These are phyloP conservation scores for Nannoperca australis DNA, from an alignment of 2,797 vertebrate genomes.

Conservation along the genomic window DNA sequence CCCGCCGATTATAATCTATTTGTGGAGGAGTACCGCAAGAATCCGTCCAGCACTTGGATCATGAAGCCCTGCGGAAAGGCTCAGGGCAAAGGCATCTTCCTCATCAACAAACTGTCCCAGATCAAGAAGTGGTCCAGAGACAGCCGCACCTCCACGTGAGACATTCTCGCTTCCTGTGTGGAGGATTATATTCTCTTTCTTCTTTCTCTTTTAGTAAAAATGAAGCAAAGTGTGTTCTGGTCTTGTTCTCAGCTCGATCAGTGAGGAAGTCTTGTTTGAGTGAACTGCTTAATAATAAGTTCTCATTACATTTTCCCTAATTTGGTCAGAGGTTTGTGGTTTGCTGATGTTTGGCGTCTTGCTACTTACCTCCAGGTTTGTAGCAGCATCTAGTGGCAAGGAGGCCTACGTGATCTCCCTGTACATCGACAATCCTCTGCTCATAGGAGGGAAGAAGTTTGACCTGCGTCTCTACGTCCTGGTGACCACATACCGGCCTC, in stretches of 20 bases:
- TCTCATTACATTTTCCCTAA: not conserved
- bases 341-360: not conserved
- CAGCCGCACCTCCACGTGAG: constrained; percentile 95
- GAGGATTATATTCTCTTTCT: not conserved
- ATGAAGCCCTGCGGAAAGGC: constrained; percentile 99
- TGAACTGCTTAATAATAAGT: not conserved
- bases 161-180: not conserved
- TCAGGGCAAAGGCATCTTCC: constrained; percentile 98
- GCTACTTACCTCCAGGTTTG: constrained; percentile 83
- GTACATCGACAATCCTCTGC: constrained; percentile 95
- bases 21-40: constrained; percentile 98
- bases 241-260: not conserved
- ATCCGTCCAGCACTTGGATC: constrained; percentile 98
- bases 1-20: constrained; percentile 98
- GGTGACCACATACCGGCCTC: constrained; percentile 95
- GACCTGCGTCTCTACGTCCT: constrained; percentile 97
- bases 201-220: not conserved
- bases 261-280: not conserved
- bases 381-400: constrained; percentile 91
- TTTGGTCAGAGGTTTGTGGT: not conserved
- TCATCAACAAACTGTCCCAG: constrained; percentile 99
- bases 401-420: constrained; percentile 98
- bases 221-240: not conserved
- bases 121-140: constrained; percentile 99
- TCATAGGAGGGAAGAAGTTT: constrained; percentile 98